Conservation (phyloP, 2,113 vertebrate species). For the Sinocyclocheilus anshuiensis region DNA sequence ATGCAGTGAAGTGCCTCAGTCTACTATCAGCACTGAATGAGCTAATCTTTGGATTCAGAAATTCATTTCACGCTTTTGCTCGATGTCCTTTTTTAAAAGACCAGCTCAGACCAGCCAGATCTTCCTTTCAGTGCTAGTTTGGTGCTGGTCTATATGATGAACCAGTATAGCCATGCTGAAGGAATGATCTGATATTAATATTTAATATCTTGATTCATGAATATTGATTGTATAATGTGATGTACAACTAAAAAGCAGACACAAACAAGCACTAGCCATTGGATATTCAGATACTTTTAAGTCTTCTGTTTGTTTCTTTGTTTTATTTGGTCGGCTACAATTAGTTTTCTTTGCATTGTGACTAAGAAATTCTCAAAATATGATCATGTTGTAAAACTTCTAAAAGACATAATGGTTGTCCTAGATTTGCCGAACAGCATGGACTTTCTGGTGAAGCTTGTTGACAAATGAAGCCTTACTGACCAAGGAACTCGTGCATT, state of each 20-base stretch:
- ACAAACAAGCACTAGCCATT: background rate
- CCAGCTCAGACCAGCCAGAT: background rate
- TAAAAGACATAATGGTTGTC: background rate
- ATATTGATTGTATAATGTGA: background rate
- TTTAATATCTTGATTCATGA: background rate
- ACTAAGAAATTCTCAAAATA: background rate
- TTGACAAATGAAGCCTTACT: background rate
- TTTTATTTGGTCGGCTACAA: background rate
- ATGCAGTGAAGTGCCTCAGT: background rate
- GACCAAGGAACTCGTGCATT: background rate
- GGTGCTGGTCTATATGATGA: background rate
- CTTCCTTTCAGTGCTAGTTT: background rate
- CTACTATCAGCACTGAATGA: slow-evolving; percentile 3
- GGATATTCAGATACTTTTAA: background rate
- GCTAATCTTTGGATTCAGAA: slow-evolving; percentile 12
- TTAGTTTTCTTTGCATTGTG: background rate
- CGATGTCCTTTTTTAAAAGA: background rate
- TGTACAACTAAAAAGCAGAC: background rate
- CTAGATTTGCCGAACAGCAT: background rate
- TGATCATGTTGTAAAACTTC: background rate
- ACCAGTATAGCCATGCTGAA: background rate
- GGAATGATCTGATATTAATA: background rate
- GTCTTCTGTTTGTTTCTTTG: background rate
- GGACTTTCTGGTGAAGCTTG: background rate
- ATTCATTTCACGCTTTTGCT: background rate